These are phyloP conservation scores for Aporophyla nigra DNA, from an alignment of 2,888 invertebrate species.

Conservation along the genomic window DNA sequence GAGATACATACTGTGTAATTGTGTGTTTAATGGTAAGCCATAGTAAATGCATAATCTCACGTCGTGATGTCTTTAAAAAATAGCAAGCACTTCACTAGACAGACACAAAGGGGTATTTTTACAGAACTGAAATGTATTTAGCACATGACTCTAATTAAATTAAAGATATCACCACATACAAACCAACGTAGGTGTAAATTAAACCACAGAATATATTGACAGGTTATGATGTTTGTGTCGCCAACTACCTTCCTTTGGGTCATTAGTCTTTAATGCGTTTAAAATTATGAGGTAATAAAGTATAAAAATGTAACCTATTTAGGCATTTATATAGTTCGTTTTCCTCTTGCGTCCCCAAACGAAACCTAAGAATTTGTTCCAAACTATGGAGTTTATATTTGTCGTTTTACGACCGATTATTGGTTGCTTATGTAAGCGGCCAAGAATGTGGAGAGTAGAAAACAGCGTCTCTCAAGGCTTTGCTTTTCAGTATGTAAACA, in stretches of 20 bases:
- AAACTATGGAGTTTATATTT: slow-evolving; percentile 1
- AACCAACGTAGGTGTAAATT: not conserved
- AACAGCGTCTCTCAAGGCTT: not conserved
- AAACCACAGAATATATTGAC: not conserved
- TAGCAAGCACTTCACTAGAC: too few species aligned
- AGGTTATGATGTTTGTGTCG: not conserved
- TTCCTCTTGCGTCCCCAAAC: slow-evolving; percentile 20
- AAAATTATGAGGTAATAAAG: not conserved
- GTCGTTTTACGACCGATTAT: not conserved
- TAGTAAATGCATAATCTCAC: too few species aligned
- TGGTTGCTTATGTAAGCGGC: not conserved
- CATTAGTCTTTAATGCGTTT: not conserved
- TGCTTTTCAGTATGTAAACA: too few species aligned
- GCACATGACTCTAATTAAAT: not conserved
- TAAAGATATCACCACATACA: not conserved
- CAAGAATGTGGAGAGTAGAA: not conserved
- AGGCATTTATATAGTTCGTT: slow-evolving; percentile 13
- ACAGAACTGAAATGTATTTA: not conserved
- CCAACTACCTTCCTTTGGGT: not conserved
- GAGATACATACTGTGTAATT: too few species aligned
- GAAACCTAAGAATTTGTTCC: not conserved
- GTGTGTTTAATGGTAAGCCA: too few species aligned
- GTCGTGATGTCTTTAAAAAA: not conserved
- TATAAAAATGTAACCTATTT: not conserved
- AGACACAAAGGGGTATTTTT: not conserved